Evolutionary conservation across 2,113 vertebrate genomes (phyloP).

Genomic region (Camelus bactrianus): DNA sequence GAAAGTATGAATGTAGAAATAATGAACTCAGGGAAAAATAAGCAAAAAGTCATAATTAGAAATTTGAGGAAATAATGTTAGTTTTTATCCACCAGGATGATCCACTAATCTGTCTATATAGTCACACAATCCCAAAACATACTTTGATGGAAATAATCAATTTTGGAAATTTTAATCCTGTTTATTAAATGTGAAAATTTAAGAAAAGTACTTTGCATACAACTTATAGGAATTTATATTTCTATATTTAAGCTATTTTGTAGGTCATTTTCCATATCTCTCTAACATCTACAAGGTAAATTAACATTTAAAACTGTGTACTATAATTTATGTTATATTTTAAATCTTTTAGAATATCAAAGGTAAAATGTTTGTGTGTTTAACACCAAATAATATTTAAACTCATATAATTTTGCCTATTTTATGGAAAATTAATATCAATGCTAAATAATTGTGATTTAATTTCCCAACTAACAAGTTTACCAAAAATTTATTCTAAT

Average conservation of each 20-base stretch:
- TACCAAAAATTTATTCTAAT: neutral
- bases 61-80: neutral
- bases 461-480: neutral
- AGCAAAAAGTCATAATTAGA: neutral
- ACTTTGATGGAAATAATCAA: neutral
- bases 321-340: neutral
- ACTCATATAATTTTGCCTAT: neutral
- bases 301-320: neutral
- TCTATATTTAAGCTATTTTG: neutral
- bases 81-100: neutral
- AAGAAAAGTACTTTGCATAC: neutral
- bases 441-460: conserved; percentile 24
- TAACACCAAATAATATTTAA: neutral
- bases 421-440: neutral
- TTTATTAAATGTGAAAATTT: neutral
- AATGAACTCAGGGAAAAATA: neutral
- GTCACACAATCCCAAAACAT: neutral
- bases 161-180: neutral
- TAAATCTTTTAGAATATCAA: neutral
- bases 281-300: neutral
- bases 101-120: neutral
- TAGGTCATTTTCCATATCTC: neutral
- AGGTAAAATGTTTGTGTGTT: neutral
- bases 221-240: neutral
- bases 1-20: conserved; percentile 4